Evolutionary conservation across 2,888 invertebrate genomes (phyloP).

Genomic region (Folsomia manolachei): DNA sequence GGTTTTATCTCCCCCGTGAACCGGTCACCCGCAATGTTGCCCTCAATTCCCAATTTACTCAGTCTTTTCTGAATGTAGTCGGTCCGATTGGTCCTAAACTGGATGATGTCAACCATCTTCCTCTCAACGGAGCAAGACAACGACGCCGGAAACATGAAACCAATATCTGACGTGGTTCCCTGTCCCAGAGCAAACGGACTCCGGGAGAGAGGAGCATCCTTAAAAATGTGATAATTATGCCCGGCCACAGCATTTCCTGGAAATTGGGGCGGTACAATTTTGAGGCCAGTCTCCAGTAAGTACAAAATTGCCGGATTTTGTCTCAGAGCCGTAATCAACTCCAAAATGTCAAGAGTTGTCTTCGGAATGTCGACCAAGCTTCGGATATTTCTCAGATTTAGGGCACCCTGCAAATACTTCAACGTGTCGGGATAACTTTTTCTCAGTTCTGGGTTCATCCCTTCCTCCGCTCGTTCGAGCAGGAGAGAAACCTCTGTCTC

Average conservation of each 20-base stretch:
- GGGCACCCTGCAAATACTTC: slow-evolving; percentile 6
- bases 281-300: slow-evolving; percentile 22
- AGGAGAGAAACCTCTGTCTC: slow-evolving; percentile 23
- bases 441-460: slow-evolving; percentile 10
- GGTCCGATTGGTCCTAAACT: background rate
- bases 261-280: slow-evolving; percentile 21
- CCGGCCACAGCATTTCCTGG: slow-evolving; percentile 21
- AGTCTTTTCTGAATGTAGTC: slow-evolving; percentile 20
- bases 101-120: slow-evolving; percentile 11
- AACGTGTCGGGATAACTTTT: slow-evolving; percentile 15
- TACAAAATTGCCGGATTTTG: slow-evolving; percentile 24
- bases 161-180: slow-evolving; percentile 27
- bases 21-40: background rate
- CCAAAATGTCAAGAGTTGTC: slow-evolving; percentile 21
- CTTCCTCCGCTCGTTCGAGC: slow-evolving; percentile 3
- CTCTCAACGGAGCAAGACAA: slow-evolving; percentile 12
- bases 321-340: slow-evolving; percentile 18
- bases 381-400: slow-evolving; percentile 20
- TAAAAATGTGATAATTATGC: slow-evolving; percentile 28
- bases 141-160: slow-evolving; percentile 23
- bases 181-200: slow-evolving; percentile 25
- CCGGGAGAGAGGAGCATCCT: slow-evolving; percentile 8
- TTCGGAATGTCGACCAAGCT: slow-evolving; percentile 22
- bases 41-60: slow-evolving; percentile 20
- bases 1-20: slow-evolving; percentile 19